Conservation (phyloP, 1,140 invertebrate genomes). For the Sycophaga agraensis region DNA sequence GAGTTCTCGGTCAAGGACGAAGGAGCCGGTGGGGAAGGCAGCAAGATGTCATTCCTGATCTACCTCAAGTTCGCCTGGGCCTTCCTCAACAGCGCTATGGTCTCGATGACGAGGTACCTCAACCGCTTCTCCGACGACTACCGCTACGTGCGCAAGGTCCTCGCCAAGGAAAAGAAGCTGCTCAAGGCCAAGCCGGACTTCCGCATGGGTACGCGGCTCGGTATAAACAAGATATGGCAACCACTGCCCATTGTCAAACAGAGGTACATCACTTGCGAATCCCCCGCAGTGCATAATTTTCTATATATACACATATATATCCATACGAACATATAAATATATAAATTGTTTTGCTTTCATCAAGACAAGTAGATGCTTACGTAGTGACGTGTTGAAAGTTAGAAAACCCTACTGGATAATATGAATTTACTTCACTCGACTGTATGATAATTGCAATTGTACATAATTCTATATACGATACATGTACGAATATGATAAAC, state of each 20-base stretch:
- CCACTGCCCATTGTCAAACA: conserved; percentile 62
- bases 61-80: conserved; percentile 66
- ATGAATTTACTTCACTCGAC: no score
- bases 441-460: not conserved
- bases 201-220: conserved; percentile 65
- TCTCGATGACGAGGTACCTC: conserved; percentile 83
- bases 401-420: no score
- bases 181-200: conserved; percentile 78
- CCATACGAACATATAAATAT: no score
- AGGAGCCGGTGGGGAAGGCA: conserved; percentile 42
- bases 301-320: no score
- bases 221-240: conserved; percentile 73
- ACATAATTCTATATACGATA: not conserved
- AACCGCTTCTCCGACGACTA: conserved; percentile 91
- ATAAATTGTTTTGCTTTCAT: conserved; percentile 1
- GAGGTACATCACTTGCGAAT: conserved; percentile 57
- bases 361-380: conserved; percentile 11
- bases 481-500: not conserved
- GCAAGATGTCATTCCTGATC: conserved; percentile 42
- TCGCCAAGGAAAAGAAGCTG: conserved; percentile 77
- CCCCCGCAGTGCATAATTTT: no score
- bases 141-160: conserved; percentile 82
- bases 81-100: conserved; percentile 79
- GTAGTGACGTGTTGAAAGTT: no score
- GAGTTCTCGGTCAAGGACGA: conserved; percentile 30